phyloP scores from a whole-genome alignment of 2,888 invertebrate genomes.

The Cephus spinipes region DNA sequence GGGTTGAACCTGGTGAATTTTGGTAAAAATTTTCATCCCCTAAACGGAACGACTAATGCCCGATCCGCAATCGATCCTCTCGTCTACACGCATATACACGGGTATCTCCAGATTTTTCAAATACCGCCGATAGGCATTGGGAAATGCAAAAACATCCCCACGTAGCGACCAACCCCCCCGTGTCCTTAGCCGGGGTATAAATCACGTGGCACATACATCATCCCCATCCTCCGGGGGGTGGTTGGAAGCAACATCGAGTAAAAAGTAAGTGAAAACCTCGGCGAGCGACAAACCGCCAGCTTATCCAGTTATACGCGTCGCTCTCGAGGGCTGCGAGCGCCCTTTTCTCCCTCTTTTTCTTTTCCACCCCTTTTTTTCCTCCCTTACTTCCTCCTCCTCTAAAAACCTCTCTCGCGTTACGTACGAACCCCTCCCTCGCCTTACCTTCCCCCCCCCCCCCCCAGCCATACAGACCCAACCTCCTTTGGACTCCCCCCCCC shows the following conservation, averaged over 20 bases:
- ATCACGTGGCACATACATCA: constrained; percentile 48
- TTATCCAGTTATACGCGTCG: constrained; percentile 49
- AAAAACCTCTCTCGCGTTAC: background rate
- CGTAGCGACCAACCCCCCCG: constrained; percentile 9
- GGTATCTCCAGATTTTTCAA: background rate
- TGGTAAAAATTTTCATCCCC: background rate
- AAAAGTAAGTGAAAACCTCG: constrained; percentile 50
- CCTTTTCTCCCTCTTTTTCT: constrained; percentile 18
- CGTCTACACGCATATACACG: background rate
- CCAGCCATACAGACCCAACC: too few species aligned
- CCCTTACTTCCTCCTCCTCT: background rate
- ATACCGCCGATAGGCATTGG: background rate
- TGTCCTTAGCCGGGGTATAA: constrained; percentile 42
- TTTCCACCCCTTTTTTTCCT: constrained; percentile 7
- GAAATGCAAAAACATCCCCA: constrained; percentile 14
- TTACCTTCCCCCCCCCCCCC: too few species aligned
- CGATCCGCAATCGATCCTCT: background rate
- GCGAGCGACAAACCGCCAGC: constrained; percentile 51
- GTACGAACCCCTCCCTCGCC: background rate
- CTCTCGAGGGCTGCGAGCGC: constrained; percentile 16
- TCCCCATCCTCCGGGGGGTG: constrained; percentile 29
- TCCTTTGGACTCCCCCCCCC: too few species aligned
- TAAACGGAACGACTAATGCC: background rate
- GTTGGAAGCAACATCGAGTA: constrained; percentile 37
- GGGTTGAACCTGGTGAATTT: background rate